Evolutionary conservation across 2,888 invertebrate genomes (phyloP), one percentile per base, ranked within the genome.

Genomic region (Drosophila tanythrix): DNA sequence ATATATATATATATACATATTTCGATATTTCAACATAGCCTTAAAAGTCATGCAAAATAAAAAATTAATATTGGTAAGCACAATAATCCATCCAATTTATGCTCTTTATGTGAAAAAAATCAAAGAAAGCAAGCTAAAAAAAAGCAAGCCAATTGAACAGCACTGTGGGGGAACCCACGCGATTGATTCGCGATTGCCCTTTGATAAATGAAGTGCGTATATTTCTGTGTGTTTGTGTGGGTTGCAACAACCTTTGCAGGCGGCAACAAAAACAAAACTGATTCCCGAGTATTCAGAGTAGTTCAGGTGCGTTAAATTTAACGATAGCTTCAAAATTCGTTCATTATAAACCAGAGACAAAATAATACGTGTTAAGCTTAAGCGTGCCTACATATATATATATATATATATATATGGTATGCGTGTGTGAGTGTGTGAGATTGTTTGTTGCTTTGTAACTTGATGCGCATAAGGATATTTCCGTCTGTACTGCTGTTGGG

Each of bases 381-480:
- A 29, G 38, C n/a, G n/a, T 43, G 27, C 10, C 4, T 50, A 10
- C 1, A 18, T 27, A 46, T 8, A 27, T 43, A 4, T 65, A 52
- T 29, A 29, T 29, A 29, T 60, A 13, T n/a, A 15, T 48, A 36
- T 36, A 40, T 57, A 51, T 61, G n/a, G 3, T 25, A 8, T n/a
- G n/a, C 15, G 2, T 55, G 15, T 40, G 29, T 10, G 29, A 15
- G 2, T 55, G 15, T 40, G 29, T 10, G 29, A 15, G 25, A 46
- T 25, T 46, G 3, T 43, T 43, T 46, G 15, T 46, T 25, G 27
- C 46, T 15, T 10, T 57, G 57, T 76, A 70, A 76, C 60, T 63
- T 65, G 77, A 71, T 21, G 46, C 51, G 65, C 48, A 31, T 27
- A 70, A 70, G 74, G 74, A 74, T 57, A 64, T 70, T 74, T 76